Conservation (phyloP, 2,797 vertebrate genomes). For the Ciconia nigra region DNA sequence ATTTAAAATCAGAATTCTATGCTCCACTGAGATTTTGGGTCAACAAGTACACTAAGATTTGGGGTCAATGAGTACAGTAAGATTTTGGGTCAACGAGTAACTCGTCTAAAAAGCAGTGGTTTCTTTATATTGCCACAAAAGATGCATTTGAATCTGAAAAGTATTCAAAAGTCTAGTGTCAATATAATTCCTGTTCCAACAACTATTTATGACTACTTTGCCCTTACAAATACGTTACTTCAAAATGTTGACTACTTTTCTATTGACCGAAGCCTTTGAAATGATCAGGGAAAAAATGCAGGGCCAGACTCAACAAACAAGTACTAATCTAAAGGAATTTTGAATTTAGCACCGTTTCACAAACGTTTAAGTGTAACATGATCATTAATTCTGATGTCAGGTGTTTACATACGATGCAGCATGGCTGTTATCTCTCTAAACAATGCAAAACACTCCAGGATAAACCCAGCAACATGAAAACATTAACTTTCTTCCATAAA, state of each 20-base stretch:
- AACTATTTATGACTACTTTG: not conserved
- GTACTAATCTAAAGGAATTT: not conserved
- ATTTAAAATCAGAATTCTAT: not conserved
- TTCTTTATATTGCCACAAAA: not conserved
- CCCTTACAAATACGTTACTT: not conserved
- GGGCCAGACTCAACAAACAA: not conserved
- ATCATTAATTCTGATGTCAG: not conserved
- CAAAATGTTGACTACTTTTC: not conserved
- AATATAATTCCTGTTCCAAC: not conserved
- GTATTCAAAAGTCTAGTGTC: not conserved
- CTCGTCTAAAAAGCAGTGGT: not conserved
- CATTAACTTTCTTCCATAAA: not conserved
- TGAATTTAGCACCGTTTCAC: not conserved
- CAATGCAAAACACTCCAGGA: not conserved
- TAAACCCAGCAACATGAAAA: not conserved
- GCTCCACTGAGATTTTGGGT: not conserved
- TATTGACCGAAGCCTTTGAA: not conserved
- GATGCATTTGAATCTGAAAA: not conserved
- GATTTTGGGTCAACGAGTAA: not conserved
- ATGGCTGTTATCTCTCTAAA: not conserved
- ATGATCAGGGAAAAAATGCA: not conserved
- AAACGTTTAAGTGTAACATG: no score
- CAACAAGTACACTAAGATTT: not conserved
- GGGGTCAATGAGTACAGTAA: not conserved
- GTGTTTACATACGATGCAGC: not conserved